A percentile compares a stretch with the other conserved stretches of the same genome.
phyloP scores from a whole-genome alignment of 1,140 invertebrate genomes.

The Dreissena polymorpha region DNA sequence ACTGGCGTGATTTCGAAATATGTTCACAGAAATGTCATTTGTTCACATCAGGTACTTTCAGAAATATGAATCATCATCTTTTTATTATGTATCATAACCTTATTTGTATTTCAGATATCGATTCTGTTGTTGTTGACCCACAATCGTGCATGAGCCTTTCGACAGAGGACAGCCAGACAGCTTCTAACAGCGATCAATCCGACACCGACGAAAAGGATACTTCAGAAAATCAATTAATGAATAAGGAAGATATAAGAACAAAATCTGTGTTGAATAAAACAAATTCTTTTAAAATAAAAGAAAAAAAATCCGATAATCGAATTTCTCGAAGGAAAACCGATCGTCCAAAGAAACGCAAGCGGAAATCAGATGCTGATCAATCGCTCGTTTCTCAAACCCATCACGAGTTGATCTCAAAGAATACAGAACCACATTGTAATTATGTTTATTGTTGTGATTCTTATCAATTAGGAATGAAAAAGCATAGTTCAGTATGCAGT shows the following conservation, averaged over 20 bases:
- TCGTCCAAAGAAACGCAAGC: slow-evolving; percentile 72
- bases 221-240: slow-evolving; percentile 12
- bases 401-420: slow-evolving; percentile 12
- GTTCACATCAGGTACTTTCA: too few relatives aligned
- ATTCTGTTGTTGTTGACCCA: background rate
- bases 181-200: slow-evolving; percentile 4
- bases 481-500: slow-evolving; percentile 20
- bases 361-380: slow-evolving; percentile 54
- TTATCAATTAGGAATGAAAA: slow-evolving; percentile 11
- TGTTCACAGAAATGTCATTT: too few relatives aligned
- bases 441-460: slow-evolving; percentile 31
- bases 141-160: background rate
- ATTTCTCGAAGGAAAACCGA: slow-evolving; percentile 77
- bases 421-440: slow-evolving; percentile 20
- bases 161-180: background rate
- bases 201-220: background rate
- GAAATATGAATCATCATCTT: too few relatives aligned
- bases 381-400: slow-evolving; percentile 28
- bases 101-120: background rate
- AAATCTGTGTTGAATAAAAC: slow-evolving; percentile 66
- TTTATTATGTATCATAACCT: too few relatives aligned
- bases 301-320: slow-evolving; percentile 63
- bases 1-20: too few relatives aligned
- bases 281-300: slow-evolving; percentile 41
- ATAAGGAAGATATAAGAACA: slow-evolving; percentile 72